Conservation (phyloP, 2,797 vertebrate species). For the Austrolebias charrua region DNA sequence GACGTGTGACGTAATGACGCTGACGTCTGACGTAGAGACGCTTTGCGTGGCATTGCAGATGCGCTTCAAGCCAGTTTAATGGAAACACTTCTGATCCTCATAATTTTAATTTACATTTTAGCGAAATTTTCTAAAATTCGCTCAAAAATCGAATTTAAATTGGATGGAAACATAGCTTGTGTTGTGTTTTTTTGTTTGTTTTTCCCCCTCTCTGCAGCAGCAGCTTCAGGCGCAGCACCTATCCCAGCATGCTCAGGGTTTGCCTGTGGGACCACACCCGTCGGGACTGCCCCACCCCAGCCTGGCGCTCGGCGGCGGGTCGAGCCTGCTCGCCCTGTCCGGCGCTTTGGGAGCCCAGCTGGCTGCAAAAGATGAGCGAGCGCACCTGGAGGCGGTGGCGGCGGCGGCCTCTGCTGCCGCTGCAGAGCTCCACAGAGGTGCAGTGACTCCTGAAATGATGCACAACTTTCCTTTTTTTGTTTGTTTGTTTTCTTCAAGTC, state of each 20-base stretch:
- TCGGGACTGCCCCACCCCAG: conserved; percentile 81
- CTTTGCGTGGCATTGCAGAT: no score
- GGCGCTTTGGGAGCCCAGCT: conserved; percentile 88
- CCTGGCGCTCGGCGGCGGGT: conserved; percentile 84
- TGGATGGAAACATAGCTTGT: no score
- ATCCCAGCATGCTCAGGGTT: conserved; percentile 88
- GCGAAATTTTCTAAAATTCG: no score
- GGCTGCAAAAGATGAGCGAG: conserved; percentile 87
- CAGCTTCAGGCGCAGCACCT: conserved; percentile 93
- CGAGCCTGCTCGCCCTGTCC: conserved; percentile 85
- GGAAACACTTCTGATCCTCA: no score
- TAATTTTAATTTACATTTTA: no score
- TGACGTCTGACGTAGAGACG: no score
- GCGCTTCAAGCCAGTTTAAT: no score
- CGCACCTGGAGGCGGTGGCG: conserved; percentile 78
- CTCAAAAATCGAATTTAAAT: no score
- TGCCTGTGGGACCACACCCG: conserved; percentile 87
- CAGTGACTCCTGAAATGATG: background rate
- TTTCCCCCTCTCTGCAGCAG: conserved; percentile 77
- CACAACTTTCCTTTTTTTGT: conserved; percentile 1
- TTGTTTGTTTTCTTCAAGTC: conserved; percentile 2
- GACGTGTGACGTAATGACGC: no score
- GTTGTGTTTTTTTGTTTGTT: conserved; percentile 15
- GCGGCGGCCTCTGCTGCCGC: conserved; percentile 62
- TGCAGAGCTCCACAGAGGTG: conserved; percentile 87